Base-by-base conservation (phyloP, 2,797 vertebrate species). In the Nyctalus aviator region DNA sequence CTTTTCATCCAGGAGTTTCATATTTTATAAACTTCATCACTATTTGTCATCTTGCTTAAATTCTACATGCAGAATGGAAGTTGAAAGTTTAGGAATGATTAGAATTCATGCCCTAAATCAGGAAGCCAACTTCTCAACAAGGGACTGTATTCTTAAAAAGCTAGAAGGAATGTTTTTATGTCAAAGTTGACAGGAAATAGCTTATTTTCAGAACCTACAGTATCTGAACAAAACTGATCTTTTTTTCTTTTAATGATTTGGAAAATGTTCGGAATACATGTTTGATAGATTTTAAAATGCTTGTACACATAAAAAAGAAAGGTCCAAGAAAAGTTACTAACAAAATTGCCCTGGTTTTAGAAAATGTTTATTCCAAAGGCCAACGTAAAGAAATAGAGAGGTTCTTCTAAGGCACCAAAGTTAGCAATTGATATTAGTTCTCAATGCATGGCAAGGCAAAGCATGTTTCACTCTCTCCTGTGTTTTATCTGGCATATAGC, bases 181-280 rank as follows among this genome's bases (percentile, higher is more conserved):
- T 79, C 81, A 94, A 23, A 88, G 64, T 95, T 27, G 50, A 93
- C 82, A 96, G 95, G 85, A 96, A 97, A 95, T 89, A 84, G 79
- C 44, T 90, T 93, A 68, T 93, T 94, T 95, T 78, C 79, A 90
- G 55, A 91, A 86, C 30, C 10, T 79, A 86, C 81, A 92, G 88
- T 62, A 86, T 86, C 90, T 72, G 59, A 92, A 79, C 18, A 95
- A 77, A 93, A 93, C n/a, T 9, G 83, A 86, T 79, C 15, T 89
- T 76, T 50, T 18, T 66, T n/a, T 57, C 23, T 50, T 68, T 44
- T 44, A 44, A 86, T 53, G 64, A 90, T 86, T 93, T 90, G 32
- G 78, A 84, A 94, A 94, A 87, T 94, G 69, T 69, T 78, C 53
- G 62, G 59, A 92, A 86, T 77, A 77, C 18, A 81, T 48, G 48